Evolutionary conservation across 2,797 vertebrate species (phyloP), one percentile per base, ranked within the genome.

Genomic region (Malacoraja senta): DNA sequence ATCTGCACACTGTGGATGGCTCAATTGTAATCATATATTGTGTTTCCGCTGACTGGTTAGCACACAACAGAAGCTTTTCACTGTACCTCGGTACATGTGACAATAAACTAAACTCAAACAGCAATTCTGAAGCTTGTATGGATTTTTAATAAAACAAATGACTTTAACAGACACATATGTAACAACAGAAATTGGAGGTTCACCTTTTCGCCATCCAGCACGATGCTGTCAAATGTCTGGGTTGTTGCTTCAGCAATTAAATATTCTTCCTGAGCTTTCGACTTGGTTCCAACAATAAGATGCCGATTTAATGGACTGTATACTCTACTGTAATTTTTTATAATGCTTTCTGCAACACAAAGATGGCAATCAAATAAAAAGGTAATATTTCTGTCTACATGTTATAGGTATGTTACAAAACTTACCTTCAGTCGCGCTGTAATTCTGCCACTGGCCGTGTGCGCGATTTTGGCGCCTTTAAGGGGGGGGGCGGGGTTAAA

Each of bases 271-370:
- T 86, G 94, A 7, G 94, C 91, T 93, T 77, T 95, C 93, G 94
- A 81, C 72, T 95, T 94, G 38, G 94, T 21, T 44, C 96, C 96
- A 93, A 97, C 97, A n/a, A 98, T 97, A 93, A 99, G 96, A 94
- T 99, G 97, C 95, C 98, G 98, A 95, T 97, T 97, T 95, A 99
- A 95, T 58, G 97, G 97, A 94, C 97, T 99, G 96, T 98, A 97
- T 15, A 97, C 96, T 94, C 96, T 29, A 0, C 98, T 99, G 97
- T 98, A 99, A 96, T 99, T 99, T 95, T 96, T 96, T 93, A 99
- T 99, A 96, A 99, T 99, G 94, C 95, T 96, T 95, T 98, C 99
- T 99, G 95, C 93, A 96, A 96, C 90, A 79, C 3, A n/a, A 93
- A 71, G 65, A 26, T 68, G 1, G 21, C 53, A 91, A 24, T 58